Base-by-base conservation (phyloP, 2,113 vertebrate species). In the Galemys pyrenaicus region DNA sequence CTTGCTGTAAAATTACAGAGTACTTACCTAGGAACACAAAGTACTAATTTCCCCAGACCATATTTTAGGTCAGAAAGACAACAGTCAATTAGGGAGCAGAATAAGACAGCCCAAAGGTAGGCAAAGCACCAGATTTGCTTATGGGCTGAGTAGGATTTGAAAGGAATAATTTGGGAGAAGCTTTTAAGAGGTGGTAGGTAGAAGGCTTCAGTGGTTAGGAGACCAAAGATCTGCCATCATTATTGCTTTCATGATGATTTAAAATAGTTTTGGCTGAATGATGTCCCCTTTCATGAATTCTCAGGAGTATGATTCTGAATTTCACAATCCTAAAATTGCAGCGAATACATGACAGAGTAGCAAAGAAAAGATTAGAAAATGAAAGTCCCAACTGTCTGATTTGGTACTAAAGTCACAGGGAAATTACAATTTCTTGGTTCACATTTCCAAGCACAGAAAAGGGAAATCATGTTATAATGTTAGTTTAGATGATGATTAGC, bases 71-170 rank as follows among this genome's bases (percentile, higher is more conserved):
- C 46, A 96, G 94, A 87, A 93, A 94, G 30, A 89, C 2, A 41
- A 46, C 49, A 91, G 44, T 58, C 70, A 96, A 91, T 37, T 26
- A 49, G 82, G 85, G 22, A 84, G 60, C 19, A 58, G 95, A 97
- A 49, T 0, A 39, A 70, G 71, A 89, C 9, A 84, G 64, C 28
- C 30, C 60, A 58, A 10, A 88, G 39, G 6, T 83, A 71, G 84
- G 84, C 41, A 65, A 67, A 95, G 79, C n/a, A 75, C 62, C 44
- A 71, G 87, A 3, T 92, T 70, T 73, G 82, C 75, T 78, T 60
- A 74, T 82, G 68, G 60, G 12, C 2, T 41, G 62, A 73, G 10
- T 62, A n/a, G 84, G 95, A 92, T 20, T n/a, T 56, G 9, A 87
- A 97, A 94, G 62, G 54, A 56, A 46, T 54, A 62, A 94, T 91